phyloP scores from a whole-genome alignment of 1,140 invertebrate genomes.

The Rhopalosiphum padi region DNA sequence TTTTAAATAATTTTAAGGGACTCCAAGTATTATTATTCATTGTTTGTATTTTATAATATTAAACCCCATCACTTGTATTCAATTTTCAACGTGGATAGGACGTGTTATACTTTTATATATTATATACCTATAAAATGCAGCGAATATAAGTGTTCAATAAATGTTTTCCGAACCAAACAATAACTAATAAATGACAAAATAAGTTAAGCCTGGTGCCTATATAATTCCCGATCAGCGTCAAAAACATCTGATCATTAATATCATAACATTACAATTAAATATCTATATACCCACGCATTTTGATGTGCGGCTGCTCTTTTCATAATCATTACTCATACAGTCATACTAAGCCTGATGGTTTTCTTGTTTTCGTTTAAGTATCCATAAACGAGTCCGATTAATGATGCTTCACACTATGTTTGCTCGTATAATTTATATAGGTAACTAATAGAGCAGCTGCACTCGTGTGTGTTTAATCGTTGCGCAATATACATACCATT shows the following conservation, averaged over 20 bases:
- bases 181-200: background rate
- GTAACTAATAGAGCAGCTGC: conserved; percentile 4
- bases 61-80: background rate
- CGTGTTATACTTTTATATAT: too few relatives aligned
- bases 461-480: background rate
- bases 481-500: background rate
- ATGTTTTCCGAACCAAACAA: background rate
- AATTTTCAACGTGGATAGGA: background rate
- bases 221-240: background rate
- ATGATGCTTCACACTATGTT: background rate
- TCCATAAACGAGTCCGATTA: conserved; percentile 9
- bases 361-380: conserved; percentile 1
- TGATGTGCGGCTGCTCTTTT: background rate
- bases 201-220: background rate
- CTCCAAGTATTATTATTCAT: background rate
- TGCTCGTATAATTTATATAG: background rate
- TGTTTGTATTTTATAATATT: background rate
- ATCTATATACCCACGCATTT: background rate
- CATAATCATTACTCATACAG: background rate
- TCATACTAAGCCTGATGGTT: background rate
- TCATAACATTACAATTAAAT: background rate
- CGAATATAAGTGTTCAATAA: background rate
- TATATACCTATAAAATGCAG: background rate
- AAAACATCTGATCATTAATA: background rate
- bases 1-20: background rate